phyloP scores from a whole-genome alignment of 2,113 vertebrate species.

The Ameiurus melas region DNA sequence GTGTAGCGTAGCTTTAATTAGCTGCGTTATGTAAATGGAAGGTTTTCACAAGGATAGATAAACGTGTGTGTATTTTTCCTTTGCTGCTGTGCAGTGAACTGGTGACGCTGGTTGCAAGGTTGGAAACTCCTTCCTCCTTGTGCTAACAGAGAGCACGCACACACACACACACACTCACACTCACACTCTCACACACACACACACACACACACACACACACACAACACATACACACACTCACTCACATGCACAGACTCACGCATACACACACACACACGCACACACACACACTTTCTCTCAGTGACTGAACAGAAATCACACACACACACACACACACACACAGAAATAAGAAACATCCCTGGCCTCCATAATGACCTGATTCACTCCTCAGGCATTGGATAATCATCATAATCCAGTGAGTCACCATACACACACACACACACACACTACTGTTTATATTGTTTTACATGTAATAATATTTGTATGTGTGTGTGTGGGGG shows the following conservation, averaged over 20 bases:
- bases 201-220: conserved; percentile 12
- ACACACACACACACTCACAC: conserved; percentile 2
- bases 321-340: conserved; percentile 18
- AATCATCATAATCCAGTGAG: background rate
- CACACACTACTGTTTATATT: background rate
- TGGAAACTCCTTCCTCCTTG: conserved; percentile 3
- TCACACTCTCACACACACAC: conserved; percentile 5
- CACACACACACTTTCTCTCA: too few species aligned
- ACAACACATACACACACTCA: conserved; percentile 6
- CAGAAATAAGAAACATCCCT: background rate
- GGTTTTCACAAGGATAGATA: background rate
- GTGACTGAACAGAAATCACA: too few species aligned
- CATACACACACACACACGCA: background rate
- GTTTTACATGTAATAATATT: background rate
- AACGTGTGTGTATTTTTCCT: conserved; percentile 34
- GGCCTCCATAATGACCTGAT: background rate
- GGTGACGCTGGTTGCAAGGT: conserved; percentile 22
- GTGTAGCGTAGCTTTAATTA: background rate
- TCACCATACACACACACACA: conserved; percentile 14
- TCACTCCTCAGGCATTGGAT: background rate
- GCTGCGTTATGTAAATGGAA: background rate
- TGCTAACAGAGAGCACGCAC: conserved; percentile 1
- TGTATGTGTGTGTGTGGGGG: background rate
- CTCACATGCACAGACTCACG: conserved; percentile 11
- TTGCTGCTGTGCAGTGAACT: conserved; percentile 11